Base-by-base conservation (phyloP, 1,140 invertebrate genomes). In the Drosophila malerkotliana region DNA sequence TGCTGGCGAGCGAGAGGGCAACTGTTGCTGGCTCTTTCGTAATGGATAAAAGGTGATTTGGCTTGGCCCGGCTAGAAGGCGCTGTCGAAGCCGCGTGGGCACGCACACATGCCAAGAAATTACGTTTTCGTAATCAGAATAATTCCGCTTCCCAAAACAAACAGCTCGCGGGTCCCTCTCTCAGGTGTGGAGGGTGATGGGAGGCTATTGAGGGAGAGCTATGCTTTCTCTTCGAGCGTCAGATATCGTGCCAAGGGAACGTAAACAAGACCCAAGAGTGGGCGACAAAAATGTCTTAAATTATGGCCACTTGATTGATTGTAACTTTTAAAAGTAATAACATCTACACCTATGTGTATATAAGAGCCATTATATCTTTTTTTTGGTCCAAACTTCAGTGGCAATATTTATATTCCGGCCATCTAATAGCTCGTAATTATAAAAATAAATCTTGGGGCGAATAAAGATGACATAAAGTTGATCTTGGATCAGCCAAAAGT, bases 201-300 rank as follows among this genome's bases (percentile, higher is more conserved):
- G 53, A 7, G 26, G 21, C 30, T 26, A 21, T n/a, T 18, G 44
- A 12, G 34, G 34, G 3, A n/a, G 34, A 37, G 12, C 12, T 34
- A 47, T 34, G 34, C 26, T 58, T 58, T 60, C 55, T 61, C 56
- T 34, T 45, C 1, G 60, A 32, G 24, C 15, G n/a, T 26, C 49
- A 54, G 60, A 61, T 80, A 66, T 61, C 59, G 66, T 66, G 66
- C 37, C 69, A 62, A 81, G 56, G 57, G 72, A 77, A 68, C 67
- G 73, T 77, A 77, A 81, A 73, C 72, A 73, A 37, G 34, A 77
- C 62, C 18, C 26, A 26, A 18, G 18, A 28, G 26, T 28, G 8
- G 9, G 41, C n/a, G 34, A 37, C 4, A n/a, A 37, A 37, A 37
- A 37, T 37, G 10, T 10, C 12, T 10, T 34, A 34, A 10, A 34